Evolutionary conservation across 2,888 invertebrate species (phyloP).

Genomic region (Pseudococcus longispinus): DNA sequence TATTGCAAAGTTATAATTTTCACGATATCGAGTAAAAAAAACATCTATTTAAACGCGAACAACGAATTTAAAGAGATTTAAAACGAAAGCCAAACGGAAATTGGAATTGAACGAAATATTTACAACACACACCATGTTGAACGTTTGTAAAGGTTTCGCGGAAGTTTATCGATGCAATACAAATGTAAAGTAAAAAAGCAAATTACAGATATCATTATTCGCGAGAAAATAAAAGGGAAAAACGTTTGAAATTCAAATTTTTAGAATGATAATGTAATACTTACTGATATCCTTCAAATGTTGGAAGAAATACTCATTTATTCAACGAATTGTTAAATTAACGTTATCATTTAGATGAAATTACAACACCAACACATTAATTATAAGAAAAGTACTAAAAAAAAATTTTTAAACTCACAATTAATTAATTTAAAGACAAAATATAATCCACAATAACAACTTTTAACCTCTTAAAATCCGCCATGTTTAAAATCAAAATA

Average conservation of each 20-base stretch:
- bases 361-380: background rate
- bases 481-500: slow-evolving; percentile 57
- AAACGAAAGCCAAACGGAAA: background rate
- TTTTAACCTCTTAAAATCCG: slow-evolving; percentile 56
- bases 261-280: slow-evolving; percentile 50
- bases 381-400: slow-evolving; percentile 28
- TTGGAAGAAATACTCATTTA: background rate
- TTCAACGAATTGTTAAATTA: background rate
- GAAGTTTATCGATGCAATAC: background rate
- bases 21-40: no score
- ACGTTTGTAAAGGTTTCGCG: background rate
- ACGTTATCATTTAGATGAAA: background rate
- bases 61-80: background rate
- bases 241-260: slow-evolving; percentile 17
- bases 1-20: background rate
- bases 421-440: slow-evolving; percentile 40
- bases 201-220: background rate
- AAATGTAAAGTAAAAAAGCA: background rate
- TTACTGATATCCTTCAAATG: slow-evolving; percentile 55
- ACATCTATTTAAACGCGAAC: background rate
- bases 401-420: slow-evolving; percentile 21
- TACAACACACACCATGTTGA: background rate
- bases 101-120: background rate
- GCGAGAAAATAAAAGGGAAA: background rate
- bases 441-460: slow-evolving; percentile 49